A percentile compares a stretch with the other conserved stretches of the same genome.
Conservation (phyloP, 2,888 invertebrate species). For the Luperina testacea region DNA sequence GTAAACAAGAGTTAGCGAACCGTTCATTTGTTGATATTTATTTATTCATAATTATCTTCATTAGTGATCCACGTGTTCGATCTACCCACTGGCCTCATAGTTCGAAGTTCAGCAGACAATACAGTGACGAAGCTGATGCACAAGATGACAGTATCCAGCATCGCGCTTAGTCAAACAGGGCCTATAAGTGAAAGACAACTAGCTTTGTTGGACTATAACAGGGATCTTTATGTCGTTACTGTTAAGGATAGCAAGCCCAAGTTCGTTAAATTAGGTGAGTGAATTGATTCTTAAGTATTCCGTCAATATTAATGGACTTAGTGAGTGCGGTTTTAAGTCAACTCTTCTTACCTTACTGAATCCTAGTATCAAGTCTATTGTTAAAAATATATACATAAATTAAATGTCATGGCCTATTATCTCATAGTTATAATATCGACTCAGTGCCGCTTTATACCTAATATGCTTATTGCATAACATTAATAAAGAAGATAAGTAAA, state of each 20-base stretch:
- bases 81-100: constrained; percentile 91
- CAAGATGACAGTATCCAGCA: constrained; percentile 93
- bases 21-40: not conserved
- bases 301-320: not conserved
- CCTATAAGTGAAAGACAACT: constrained; percentile 94
- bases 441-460: not conserved
- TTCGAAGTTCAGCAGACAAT: constrained; percentile 92
- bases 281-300: not conserved
- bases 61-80: constrained; percentile 96
- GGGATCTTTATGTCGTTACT: constrained; percentile 95
- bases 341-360: not conserved
- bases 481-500: not conserved
- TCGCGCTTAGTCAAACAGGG: constrained; percentile 96
- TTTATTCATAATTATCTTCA: constrained; percentile 54
- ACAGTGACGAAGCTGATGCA: constrained; percentile 94
- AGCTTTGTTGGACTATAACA: constrained; percentile 96
- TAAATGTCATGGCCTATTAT: not conserved
- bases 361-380: not conserved
- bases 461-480: not conserved
- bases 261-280: constrained; percentile 93
- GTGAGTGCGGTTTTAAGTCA: not conserved
- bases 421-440: not conserved
- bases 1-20: not conserved
- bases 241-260: constrained; percentile 92
- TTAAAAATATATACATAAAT: not conserved